Evolutionary conservation across 2,113 vertebrate species (phyloP), one percentile per base, ranked within the genome.

Genomic region (Austrofundulus limnaeus): DNA sequence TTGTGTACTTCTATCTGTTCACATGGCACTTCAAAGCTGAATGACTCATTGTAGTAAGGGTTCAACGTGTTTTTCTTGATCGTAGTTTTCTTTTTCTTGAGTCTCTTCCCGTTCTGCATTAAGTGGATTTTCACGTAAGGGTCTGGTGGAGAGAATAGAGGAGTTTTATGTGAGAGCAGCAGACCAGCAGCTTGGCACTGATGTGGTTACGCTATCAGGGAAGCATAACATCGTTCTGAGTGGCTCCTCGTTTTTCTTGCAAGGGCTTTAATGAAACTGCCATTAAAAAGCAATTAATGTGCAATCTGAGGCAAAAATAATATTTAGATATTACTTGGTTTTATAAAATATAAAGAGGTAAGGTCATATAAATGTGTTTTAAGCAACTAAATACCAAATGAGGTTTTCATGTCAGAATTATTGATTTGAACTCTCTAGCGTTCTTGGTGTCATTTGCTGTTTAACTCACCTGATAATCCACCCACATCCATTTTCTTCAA

Each of bases 31-130:
- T 98, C 97, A 89, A 98, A 98, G 92, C 97, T 98, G 93, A 98
- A 98, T 15, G 97, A 94, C 82, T 92, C 90, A 0, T 93, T 93
- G 85, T 91, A 93, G 65, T 93, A 93, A 7, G 92, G 92, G 77
- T 98, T 98, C 71, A 98, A 93, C n/a, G 96, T 98, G 83, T 98
- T 95, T 91, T 98, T 98, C 85, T 98, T 98, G 88, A 95, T 98
- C 14, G 95, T 97, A 45, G 97, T 98, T 94, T 98, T 98, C 93
- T 98, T 98, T 91, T 98, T 98, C 93, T 98, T 98, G 83, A 98
- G 93, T 74, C 96, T 93, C 89, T 98, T 98, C 42, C 95, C 95
- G 11, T 98, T 98, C 86, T 98, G 96, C 95, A 97, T 97, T 89
- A 98, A 93, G 87, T 98, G 96, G 83, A 98, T 95, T 89, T 98